Conservation (phyloP, 2,797 vertebrate genomes). For the Brachymystax lenok region DNA sequence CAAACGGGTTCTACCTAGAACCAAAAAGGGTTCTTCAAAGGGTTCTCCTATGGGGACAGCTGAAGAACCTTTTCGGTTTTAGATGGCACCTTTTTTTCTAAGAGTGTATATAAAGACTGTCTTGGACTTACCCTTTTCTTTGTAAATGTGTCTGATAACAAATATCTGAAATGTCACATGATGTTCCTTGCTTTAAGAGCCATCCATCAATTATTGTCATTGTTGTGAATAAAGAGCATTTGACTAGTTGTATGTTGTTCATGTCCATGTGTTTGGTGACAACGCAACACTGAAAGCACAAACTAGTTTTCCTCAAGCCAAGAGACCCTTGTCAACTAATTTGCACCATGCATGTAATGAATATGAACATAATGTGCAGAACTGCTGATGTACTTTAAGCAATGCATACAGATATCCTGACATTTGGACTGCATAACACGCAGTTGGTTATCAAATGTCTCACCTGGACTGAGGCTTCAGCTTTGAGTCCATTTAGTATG, state of each 20-base stretch:
- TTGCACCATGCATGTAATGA: neutral
- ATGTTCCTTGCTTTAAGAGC: too few species aligned
- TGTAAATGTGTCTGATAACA: neutral
- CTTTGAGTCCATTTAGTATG: neutral
- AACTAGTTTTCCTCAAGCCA: neutral
- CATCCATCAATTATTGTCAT: neutral
- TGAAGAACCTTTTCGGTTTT: too few species aligned
- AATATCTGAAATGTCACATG: neutral
- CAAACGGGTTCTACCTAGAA: too few species aligned
- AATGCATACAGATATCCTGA: neutral
- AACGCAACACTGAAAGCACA: neutral
- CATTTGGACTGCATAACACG: neutral
- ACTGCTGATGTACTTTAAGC: neutral
- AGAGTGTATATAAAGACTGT: neutral
- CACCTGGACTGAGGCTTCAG: neutral
- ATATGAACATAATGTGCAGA: neutral
- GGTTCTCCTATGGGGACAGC: too few species aligned
- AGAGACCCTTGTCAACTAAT: neutral
- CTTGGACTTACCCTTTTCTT: neutral
- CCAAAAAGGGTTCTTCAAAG: too few species aligned
- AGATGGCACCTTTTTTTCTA: too few species aligned
- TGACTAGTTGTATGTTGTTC: neutral
- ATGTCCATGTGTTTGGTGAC: neutral
- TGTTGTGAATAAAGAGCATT: conserved; percentile 13
- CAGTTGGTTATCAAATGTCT: neutral